These are phyloP conservation scores for Drosophila saltans DNA, from an alignment of 1,140 invertebrate genomes.

Conservation along the genomic window DNA sequence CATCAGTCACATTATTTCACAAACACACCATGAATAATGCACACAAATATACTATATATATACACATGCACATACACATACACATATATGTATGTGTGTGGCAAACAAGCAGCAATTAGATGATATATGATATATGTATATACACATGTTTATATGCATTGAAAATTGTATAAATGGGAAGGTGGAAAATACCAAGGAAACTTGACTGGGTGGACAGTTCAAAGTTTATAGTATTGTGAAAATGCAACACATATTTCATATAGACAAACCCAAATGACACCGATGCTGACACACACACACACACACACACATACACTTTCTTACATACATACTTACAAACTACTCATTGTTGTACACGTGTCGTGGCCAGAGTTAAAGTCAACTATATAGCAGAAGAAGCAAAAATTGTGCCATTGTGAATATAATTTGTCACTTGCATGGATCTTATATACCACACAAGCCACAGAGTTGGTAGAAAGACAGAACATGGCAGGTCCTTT, in stretches of 20 bases:
- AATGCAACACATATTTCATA: conserved; percentile 58
- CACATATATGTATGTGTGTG: background rate
- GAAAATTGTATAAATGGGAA: conserved; percentile 1
- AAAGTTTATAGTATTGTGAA: conserved; percentile 48
- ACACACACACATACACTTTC: conserved; percentile 44
- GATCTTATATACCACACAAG: conserved; percentile 37
- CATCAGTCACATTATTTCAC: too few species aligned
- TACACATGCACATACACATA: conserved; percentile 1
- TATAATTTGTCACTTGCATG: conserved; percentile 65
- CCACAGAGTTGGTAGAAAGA: conserved; percentile 10
- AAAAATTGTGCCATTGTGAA: conserved; percentile 42
- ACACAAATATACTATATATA: conserved; percentile 44
- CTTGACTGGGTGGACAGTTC: conserved; percentile 38
- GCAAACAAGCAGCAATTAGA: conserved; percentile 57
- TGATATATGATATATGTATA: conserved; percentile 48
- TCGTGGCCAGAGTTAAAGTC: conserved; percentile 6
- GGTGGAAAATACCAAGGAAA: background rate
- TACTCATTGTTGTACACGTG: conserved; percentile 40
- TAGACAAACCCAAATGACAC: conserved; percentile 55
- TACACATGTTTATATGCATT: background rate
- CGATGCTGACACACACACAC: conserved; percentile 60
- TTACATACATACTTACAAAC: conserved; percentile 46
- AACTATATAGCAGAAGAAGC: background rate
- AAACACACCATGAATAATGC: background rate
- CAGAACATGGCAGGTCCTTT: conserved; percentile 33